Percentiles rank a stretch among this genome's conserved stretches.
Conservation (phyloP, 1,140 invertebrate species). For the Atta cephalotes region DNA sequence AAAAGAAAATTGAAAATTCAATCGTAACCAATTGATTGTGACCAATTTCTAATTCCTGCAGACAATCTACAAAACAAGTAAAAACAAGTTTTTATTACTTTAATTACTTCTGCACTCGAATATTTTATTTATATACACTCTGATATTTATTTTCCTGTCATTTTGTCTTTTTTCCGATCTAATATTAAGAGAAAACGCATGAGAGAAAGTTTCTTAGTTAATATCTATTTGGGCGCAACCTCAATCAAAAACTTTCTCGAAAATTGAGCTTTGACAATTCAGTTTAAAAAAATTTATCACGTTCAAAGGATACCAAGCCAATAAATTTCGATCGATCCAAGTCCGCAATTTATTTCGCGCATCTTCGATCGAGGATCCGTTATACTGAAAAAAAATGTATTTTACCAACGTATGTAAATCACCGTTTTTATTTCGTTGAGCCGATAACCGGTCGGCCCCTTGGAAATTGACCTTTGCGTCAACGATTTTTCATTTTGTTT, state of each 20-base stretch:
- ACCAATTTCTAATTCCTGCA: neutral
- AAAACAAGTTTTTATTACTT: neutral
- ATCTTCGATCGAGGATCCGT: neutral
- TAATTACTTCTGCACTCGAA: neutral
- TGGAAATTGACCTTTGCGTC: neutral
- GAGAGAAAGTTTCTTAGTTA: conserved; percentile 16
- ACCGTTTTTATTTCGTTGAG: neutral
- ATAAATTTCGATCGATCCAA: conserved; percentile 1
- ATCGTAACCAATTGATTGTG: neutral
- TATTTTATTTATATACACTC: neutral
- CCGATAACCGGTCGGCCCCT: too few relatives aligned
- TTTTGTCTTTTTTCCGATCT: neutral
- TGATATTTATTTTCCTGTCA: neutral
- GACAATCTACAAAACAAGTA: too few relatives aligned
- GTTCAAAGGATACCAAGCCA: neutral
- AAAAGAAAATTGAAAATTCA: neutral
- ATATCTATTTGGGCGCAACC: neutral
- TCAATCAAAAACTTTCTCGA: conserved; percentile 1
- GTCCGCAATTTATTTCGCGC: neutral
- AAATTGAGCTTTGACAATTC: neutral
- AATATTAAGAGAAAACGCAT: neutral
- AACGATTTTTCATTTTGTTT: neutral
- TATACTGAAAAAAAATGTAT: neutral
- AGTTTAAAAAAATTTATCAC: neutral
- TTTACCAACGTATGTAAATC: neutral